Evolutionary conservation across 1,140 invertebrate genomes (phyloP).

Genomic region (Leptestheria dahalacensis): DNA sequence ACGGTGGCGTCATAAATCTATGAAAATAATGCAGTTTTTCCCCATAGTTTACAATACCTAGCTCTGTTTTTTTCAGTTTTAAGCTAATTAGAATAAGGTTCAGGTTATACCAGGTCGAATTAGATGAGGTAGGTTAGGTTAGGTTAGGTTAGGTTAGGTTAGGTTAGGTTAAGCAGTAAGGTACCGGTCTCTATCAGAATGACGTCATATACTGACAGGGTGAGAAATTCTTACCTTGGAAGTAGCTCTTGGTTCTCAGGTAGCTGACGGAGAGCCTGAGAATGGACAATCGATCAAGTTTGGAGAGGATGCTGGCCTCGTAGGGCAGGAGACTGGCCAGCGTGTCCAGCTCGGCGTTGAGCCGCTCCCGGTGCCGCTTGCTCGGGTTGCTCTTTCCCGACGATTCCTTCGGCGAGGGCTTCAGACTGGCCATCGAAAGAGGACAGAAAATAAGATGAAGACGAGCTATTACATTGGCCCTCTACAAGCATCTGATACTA

Average conservation of each 20-base stretch:
- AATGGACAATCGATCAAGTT: conserved; percentile 94
- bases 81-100: too few species aligned
- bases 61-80: too few species aligned
- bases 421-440: conserved; percentile 49
- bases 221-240: conserved; percentile 65
- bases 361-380: conserved; percentile 88
- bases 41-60: too few species aligned
- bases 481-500: too few species aligned
- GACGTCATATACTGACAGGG: neutral
- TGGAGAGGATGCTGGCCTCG: conserved; percentile 94
- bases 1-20: too few species aligned
- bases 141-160: too few species aligned
- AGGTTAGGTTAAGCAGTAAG: too few species aligned
- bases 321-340: conserved; percentile 94
- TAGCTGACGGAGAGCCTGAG: conserved; percentile 94
- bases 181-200: too few species aligned
- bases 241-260: conserved; percentile 95
- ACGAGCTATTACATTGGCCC: too few species aligned
- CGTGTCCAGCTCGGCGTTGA: conserved; percentile 95
- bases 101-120: too few species aligned
- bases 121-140: too few species aligned
- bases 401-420: conserved; percentile 85
- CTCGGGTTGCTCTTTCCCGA: conserved; percentile 98
- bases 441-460: neutral
- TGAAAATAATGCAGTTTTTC: too few species aligned